Percentiles rank a stretch among this genome's conserved stretches.
Evolutionary conservation across 2,797 vertebrate genomes (phyloP).

Genomic region (Sternarchorhynchus goeldii): DNA sequence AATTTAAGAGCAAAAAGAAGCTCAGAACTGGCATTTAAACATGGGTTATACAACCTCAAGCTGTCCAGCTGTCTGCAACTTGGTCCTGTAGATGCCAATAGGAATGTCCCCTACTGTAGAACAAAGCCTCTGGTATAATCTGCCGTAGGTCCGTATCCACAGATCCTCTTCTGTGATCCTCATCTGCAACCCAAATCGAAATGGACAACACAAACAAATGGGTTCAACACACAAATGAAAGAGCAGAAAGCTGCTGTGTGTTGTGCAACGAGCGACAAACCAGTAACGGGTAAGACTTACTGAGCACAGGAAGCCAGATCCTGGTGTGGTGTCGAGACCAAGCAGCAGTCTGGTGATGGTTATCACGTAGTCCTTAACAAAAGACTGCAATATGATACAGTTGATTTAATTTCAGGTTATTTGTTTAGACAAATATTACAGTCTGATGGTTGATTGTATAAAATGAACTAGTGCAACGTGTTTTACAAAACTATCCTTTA

Average conservation of each 20-base stretch:
- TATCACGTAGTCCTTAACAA: conserved; percentile 89
- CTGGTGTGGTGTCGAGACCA: conserved; percentile 82
- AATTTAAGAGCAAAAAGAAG: neutral
- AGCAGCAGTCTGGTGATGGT: conserved; percentile 84
- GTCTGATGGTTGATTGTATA: neutral
- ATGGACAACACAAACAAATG: neutral
- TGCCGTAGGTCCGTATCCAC: conserved; percentile 84
- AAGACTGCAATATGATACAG: conserved; percentile 72
- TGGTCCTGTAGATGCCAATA: conserved; percentile 84
- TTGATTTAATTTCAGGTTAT: neutral
- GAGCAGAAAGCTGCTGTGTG: neutral
- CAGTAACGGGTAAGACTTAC: conserved; percentile 69
- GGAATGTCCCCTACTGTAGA: conserved; percentile 84
- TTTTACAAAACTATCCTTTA: no score
- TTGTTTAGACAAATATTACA: neutral
- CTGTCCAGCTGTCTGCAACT: conserved; percentile 76
- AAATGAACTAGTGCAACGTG: no score
- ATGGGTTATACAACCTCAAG: conserved; percentile 67
- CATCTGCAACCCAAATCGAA: conserved; percentile 69
- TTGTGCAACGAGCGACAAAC: neutral
- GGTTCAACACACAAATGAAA: neutral
- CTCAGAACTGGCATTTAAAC: conserved; percentile 12
- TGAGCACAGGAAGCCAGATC: conserved; percentile 84
- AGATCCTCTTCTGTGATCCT: conserved; percentile 83
- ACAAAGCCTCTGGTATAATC: conserved; percentile 82